phyloP scores from a whole-genome alignment of 1,140 invertebrate species.

The Phymastichus coffea region DNA sequence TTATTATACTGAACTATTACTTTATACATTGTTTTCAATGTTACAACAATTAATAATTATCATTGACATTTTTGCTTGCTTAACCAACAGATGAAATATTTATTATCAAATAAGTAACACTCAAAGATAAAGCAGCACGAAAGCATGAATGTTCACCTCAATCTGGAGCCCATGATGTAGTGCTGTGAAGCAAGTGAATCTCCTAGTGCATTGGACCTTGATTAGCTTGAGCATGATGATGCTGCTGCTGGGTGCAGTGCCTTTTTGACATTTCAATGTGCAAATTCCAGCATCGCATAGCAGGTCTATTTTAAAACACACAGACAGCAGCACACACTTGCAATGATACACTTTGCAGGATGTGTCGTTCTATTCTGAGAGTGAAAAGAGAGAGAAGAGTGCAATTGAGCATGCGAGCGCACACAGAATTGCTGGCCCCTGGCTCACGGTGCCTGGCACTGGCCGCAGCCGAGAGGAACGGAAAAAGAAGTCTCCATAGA shows the following conservation, averaged over 20 bases:
- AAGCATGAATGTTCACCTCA: too few relatives aligned
- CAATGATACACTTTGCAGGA: background rate
- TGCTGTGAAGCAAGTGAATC: background rate
- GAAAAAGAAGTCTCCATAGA: background rate
- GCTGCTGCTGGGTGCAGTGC: background rate
- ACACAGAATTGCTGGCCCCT: background rate
- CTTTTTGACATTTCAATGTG: background rate
- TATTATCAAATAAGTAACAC: too few relatives aligned
- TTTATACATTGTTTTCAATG: too few relatives aligned
- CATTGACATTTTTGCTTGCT: too few relatives aligned
- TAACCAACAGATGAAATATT: too few relatives aligned
- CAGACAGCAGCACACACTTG: background rate
- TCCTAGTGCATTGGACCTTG: conserved; percentile 5
- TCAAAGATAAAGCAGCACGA: conserved; percentile 1
- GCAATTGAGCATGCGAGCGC: background rate
- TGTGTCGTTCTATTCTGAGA: background rate
- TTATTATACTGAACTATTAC: too few relatives aligned
- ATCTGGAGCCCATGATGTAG: conserved; percentile 48
- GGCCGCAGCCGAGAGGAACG: background rate
- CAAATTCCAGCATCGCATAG: conserved; percentile 1
- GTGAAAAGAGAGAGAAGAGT: too few relatives aligned
- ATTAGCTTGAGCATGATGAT: background rate
- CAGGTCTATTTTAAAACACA: conserved; percentile 13
- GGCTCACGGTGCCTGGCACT: background rate
- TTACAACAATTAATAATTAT: too few relatives aligned